Conservation (phyloP, 2,113 vertebrate species). For the Callopanchax toddi region DNA sequence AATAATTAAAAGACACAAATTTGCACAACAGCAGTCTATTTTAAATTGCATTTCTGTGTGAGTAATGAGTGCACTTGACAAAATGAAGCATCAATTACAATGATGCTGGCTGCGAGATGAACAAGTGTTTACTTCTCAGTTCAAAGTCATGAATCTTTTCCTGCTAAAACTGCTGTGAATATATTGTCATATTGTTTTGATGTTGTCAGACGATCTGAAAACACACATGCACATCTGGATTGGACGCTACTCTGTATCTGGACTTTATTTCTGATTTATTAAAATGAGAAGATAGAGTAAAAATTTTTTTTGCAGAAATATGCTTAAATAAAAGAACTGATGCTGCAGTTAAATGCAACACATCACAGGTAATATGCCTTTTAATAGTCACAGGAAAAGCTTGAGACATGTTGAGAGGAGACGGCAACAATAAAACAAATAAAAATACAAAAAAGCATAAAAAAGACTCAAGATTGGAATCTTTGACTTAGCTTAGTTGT, state of each 20-base stretch:
- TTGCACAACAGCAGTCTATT: background rate
- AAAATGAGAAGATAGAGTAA: background rate
- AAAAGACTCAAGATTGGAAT: no score
- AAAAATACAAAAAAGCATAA: no score
- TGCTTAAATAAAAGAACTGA: no score
- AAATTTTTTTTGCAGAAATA: background rate
- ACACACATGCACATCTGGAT: background rate
- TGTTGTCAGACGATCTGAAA: constrained; percentile 8
- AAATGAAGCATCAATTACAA: constrained; percentile 8
- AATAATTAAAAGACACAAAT: constrained; percentile 6
- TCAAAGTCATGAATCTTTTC: constrained; percentile 8
- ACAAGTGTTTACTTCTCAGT: constrained; percentile 11
- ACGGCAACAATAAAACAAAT: no score
- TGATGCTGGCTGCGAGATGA: constrained; percentile 4
- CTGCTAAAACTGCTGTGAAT: constrained; percentile 13
- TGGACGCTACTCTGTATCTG: background rate
- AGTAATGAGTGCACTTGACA: background rate
- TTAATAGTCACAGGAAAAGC: no score
- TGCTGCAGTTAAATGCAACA: no score
- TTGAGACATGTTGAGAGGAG: no score
- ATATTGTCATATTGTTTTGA: constrained; percentile 24
- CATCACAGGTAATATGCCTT: no score
- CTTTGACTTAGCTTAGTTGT: no score
- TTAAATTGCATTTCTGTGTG: background rate
- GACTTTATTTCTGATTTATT: background rate